phyloP scores from a whole-genome alignment of 2,113 vertebrate genomes.

The Mirza zaza region DNA sequence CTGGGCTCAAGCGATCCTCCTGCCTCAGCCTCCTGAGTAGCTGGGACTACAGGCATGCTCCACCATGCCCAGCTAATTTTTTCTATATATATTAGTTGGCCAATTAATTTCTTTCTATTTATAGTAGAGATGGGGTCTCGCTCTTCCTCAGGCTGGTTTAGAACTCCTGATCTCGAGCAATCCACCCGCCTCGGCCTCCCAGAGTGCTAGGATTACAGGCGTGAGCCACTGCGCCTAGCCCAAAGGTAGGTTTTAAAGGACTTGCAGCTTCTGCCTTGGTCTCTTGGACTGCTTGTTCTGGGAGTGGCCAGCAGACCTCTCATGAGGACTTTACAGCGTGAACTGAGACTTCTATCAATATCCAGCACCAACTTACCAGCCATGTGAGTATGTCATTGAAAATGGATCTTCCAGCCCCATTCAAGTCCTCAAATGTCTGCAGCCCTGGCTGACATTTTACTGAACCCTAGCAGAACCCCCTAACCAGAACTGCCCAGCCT shows the following conservation, averaged over 20 bases:
- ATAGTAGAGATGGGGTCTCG: too few species aligned
- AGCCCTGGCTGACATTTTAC: not conserved
- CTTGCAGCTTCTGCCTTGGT: not conserved
- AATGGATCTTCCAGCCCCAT: not conserved
- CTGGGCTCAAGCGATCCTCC: too few species aligned
- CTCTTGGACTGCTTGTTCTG: not conserved
- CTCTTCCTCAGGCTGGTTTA: too few species aligned
- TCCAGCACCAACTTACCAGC: not conserved
- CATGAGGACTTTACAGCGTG: not conserved
- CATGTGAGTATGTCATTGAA: not conserved
- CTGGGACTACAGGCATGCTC: too few species aligned
- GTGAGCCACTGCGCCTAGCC: too few species aligned
- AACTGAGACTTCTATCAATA: not conserved
- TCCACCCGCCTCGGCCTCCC: too few species aligned
- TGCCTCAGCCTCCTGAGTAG: too few species aligned
- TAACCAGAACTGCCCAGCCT: not conserved
- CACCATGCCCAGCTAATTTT: too few species aligned
- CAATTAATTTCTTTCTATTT: too few species aligned
- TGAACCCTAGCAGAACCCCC: not conserved
- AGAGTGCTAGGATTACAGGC: too few species aligned
- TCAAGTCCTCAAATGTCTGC: not conserved
- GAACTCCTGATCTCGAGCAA: too few species aligned
- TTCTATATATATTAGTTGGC: too few species aligned
- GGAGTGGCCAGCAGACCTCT: not conserved
- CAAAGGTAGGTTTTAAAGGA: not conserved